Conservation (phyloP, 1,140 invertebrate species). For the Leptestheria dahalacensis region DNA sequence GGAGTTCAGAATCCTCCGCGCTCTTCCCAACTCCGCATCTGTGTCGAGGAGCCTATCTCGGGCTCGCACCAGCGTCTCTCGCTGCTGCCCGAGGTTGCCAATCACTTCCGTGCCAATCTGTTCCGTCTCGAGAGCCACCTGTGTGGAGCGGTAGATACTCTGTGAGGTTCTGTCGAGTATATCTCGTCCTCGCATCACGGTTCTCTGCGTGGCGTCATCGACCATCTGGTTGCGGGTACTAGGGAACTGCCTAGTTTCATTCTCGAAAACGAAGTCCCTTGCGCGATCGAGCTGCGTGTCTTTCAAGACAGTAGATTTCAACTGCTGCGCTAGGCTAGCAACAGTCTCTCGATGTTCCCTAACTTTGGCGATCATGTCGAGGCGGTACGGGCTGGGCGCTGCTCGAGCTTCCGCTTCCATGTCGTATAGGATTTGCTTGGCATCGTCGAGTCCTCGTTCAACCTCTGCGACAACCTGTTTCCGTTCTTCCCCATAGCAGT, state of each 20-base stretch:
- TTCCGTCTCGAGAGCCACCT: slow-evolving; percentile 60
- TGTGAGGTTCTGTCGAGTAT: slow-evolving; percentile 44
- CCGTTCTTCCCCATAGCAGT: slow-evolving; percentile 20
- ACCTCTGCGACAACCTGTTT: slow-evolving; percentile 23
- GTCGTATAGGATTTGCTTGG: slow-evolving; percentile 21
- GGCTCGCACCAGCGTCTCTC: slow-evolving; percentile 43
- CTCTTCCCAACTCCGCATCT: slow-evolving; percentile 40
- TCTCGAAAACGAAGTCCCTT: slow-evolving; percentile 6
- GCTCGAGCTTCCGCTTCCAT: slow-evolving; percentile 20
- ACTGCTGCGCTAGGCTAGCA: background rate
- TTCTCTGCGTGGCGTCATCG: slow-evolving; percentile 22
- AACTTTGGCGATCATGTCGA: slow-evolving; percentile 16
- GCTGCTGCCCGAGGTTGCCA: slow-evolving; percentile 43
- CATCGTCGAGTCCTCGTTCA: slow-evolving; percentile 28
- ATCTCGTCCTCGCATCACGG: slow-evolving; percentile 38
- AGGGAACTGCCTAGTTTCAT: background rate
- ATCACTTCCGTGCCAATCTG: slow-evolving; percentile 57
- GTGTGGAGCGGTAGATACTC: slow-evolving; percentile 49
- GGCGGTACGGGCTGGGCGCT: slow-evolving; percentile 3
- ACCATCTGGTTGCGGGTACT: slow-evolving; percentile 7
- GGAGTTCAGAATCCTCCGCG: slow-evolving; percentile 38
- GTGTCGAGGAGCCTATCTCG: slow-evolving; percentile 42
- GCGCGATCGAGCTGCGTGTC: slow-evolving; percentile 3
- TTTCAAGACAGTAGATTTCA: slow-evolving; percentile 1
- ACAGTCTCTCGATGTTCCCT: slow-evolving; percentile 1